These are phyloP conservation scores for Volucella zonaria DNA, from an alignment of 2,888 invertebrate species.

Conservation along the genomic window DNA sequence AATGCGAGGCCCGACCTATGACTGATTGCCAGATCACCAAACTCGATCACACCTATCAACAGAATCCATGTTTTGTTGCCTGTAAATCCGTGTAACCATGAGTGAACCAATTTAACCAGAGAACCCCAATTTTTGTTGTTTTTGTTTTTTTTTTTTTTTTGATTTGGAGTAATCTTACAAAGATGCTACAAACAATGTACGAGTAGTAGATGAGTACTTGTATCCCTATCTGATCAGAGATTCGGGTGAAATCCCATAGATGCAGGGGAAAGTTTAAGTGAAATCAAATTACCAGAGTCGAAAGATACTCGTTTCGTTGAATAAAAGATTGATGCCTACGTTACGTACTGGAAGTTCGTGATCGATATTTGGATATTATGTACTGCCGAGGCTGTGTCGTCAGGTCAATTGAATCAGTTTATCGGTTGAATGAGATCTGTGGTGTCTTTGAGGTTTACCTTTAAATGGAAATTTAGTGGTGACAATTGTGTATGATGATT, in stretches of 20 bases:
- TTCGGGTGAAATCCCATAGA: conserved; percentile 48
- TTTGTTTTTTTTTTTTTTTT: too few species aligned
- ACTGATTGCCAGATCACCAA: conserved; percentile 18
- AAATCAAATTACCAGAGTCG: conserved; percentile 20
- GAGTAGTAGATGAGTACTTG: not conserved
- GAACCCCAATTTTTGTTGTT: not conserved
- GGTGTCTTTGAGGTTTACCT: conserved; percentile 21
- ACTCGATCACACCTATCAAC: not conserved
- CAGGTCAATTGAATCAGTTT: conserved; percentile 62
- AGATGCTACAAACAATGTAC: conserved; percentile 13
- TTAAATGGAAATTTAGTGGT: conserved; percentile 50
- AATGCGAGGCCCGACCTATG: conserved; percentile 48
- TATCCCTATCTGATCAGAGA: conserved; percentile 4
- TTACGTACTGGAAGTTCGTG: not conserved
- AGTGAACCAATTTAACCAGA: conserved; percentile 46
- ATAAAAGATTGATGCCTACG: conserved; percentile 50
- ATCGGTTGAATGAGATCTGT: conserved; percentile 47
- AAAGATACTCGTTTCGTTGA: conserved; percentile 42
- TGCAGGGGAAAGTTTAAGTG: conserved; percentile 28
- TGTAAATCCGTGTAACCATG: conserved; percentile 47
- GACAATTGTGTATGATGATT: conserved; percentile 51
- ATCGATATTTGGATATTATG: conserved; percentile 44
- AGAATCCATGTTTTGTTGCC: conserved; percentile 2
- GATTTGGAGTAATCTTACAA: conserved; percentile 12
- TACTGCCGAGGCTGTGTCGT: conserved; percentile 27